These are phyloP conservation scores for Melolontha melolontha DNA, from an alignment of 2,888 invertebrate genomes.

Conservation along the genomic window DNA sequence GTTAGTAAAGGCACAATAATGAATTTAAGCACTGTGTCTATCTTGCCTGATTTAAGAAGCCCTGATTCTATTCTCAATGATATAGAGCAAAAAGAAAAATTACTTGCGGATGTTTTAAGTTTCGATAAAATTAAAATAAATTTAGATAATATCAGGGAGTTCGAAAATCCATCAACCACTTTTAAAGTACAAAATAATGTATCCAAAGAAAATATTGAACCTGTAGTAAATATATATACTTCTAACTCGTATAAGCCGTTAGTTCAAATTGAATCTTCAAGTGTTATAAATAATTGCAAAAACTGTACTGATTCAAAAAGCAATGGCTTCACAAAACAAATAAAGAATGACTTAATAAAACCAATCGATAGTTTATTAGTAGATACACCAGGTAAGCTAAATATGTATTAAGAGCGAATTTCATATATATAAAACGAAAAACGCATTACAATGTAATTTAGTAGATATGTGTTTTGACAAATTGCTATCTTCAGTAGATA, in stretches of 20 bases:
- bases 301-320: neutral
- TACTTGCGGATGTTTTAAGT: conserved; percentile 75
- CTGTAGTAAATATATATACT: conserved; percentile 1
- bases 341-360: conserved; percentile 9
- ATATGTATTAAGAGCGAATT: too few relatives aligned
- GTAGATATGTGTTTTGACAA: too few relatives aligned
- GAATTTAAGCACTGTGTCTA: conserved; percentile 65
- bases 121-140: conserved; percentile 66
- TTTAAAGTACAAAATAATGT: conserved; percentile 6
- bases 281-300: neutral
- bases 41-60: conserved; percentile 70
- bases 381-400: conserved; percentile 37
- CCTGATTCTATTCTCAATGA: conserved; percentile 77
- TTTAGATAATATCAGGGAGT: conserved; percentile 44
- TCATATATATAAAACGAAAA: too few relatives aligned
- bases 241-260: too few relatives aligned
- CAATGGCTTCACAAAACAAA: conserved; percentile 8
- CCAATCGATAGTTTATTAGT: neutral
- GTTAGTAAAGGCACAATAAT: conserved; percentile 64
- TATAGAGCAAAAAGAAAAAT: conserved; percentile 80
- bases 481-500: too few relatives aligned
- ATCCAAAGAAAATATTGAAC: conserved; percentile 4
- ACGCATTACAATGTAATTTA: too few relatives aligned
- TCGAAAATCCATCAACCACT: conserved; percentile 22
- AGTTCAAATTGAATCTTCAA: too few relatives aligned